These are phyloP conservation scores for Drosophila melanogaster DNA, from an alignment of 1,140 invertebrate genomes.

Conservation along the genomic window Release_6_plus_ISO1_MT NT_033777.3:4873001-4873500, in stretches of 20 bases:
- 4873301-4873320: conserved; percentile 77
- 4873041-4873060: conserved; percentile 13
- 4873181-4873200: conserved; percentile 82
- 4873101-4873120: conserved; percentile 33
- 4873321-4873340: conserved; percentile 75
- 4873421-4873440: conserved; percentile 71
- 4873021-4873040: too few relatives aligned
- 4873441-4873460: conserved; percentile 74
- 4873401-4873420: conserved; percentile 60
- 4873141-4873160: conserved; percentile 56
- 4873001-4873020: too few relatives aligned
- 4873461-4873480: conserved; percentile 60
- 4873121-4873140: conserved; percentile 60
- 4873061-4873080: conserved; percentile 26
- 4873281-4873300: conserved; percentile 66
- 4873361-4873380: conserved; percentile 71
- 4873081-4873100: conserved; percentile 7
- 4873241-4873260: conserved; percentile 3
- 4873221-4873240: conserved; percentile 59
- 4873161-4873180: conserved; percentile 76
- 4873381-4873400: conserved; percentile 67
- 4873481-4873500: conserved; percentile 38
- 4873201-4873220: conserved; percentile 75
- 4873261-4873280: conserved; percentile 23
- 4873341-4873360: conserved; percentile 53